Evolutionary conservation across 1,140 invertebrate species (phyloP), one percentile per base, ranked within the genome.

Genomic region (Diachasmimorpha longicaudata): DNA sequence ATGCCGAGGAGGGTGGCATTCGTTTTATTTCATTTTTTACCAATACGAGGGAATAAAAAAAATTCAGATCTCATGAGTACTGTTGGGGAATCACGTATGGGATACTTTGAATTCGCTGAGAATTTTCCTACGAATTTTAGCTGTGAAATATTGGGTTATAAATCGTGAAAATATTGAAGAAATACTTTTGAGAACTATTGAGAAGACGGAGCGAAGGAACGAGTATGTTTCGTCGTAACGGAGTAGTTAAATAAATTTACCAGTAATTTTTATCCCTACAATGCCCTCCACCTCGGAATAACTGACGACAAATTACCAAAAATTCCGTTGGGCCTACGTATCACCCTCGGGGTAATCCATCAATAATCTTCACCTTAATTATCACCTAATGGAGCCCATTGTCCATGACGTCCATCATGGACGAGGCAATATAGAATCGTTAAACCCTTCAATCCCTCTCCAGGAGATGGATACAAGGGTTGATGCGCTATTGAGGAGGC

Each of bases 1-100:
- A 19, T 42, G 9, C 44, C 8, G 37, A 42, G 13, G 5, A 39
- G 31, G 31, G 36, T 31, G 8, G n/a, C 25, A 25, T 31, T 44
- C n/a, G n/a, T n/a, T n/a, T n/a, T n/a, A n/a, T n/a, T 42, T 71
- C 48, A 46, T 71, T 21, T 71, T 71, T 13, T 42, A 74, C 14
- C 19, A 31, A 63, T 23, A 14, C 14, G 3, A 25, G 13, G 14
- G 10, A 19, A 25, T 8, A 25, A 11, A 21, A n/a, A 58, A 58
- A 58, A n/a, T 58, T 58, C 6, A 58, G 11, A 63, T 4, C 21
- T 63, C 23, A 25, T 63, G 58, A 63, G 14, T n/a, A 52, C 16
- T 16, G 48, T 16, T n/a, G n/a, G 44, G 44, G 44, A 46, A n/a
- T 6, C 48, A 52, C 14, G 14, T 19, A 6, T 52, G 9, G 48